Evolutionary conservation across 2,888 invertebrate species (phyloP), one percentile per base, ranked within the genome.

Genomic region (Teleiodes luculella): DNA sequence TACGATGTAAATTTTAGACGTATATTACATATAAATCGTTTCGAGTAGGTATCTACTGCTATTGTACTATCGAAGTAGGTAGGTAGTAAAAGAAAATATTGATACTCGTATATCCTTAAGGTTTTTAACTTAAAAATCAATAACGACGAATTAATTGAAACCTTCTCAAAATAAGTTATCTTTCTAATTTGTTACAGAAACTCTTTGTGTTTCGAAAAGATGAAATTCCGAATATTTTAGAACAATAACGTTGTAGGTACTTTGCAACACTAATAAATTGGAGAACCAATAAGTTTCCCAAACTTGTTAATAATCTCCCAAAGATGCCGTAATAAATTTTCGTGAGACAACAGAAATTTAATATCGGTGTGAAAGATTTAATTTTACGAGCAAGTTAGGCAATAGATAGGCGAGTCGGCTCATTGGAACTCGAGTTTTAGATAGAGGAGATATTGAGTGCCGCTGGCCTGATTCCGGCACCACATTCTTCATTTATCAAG

Each of bases 261-360:
- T 18, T 24, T 37, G 2, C n/a, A 14, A 53, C 48, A 57, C 52
- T 57, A 54, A 57, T 58, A 60, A 60, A 55, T 60, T 62, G 30
- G 41, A 45, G 49, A 68, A 65, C 68, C 73, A 72, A 74, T 76
- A 74, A 69, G 70, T 71, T 68, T 68, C 67, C 68, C 63, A 61
- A 65, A 61, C 60, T 62, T 68, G 69, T 77, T 81, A 80, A 78
- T 79, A 81, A 77, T 72, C 67, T 69, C 66, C 69, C 72, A 61
- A 68, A 70, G 74, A 72, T 65, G 67, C 64, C 65, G 65, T 64
- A 68, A 66, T 85, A 86, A 86, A 84, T 86, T 83, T 74, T 59
- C 13, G 72, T 71, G 73, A 80, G 82, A 83, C 83, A 83, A 82
- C 74, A 79, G 83, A 84, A 86, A 86, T 86, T 86, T 86, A 85